Evolutionary conservation across 2,888 invertebrate species (phyloP).

Genomic region (Stomorhina lunata): DNA sequence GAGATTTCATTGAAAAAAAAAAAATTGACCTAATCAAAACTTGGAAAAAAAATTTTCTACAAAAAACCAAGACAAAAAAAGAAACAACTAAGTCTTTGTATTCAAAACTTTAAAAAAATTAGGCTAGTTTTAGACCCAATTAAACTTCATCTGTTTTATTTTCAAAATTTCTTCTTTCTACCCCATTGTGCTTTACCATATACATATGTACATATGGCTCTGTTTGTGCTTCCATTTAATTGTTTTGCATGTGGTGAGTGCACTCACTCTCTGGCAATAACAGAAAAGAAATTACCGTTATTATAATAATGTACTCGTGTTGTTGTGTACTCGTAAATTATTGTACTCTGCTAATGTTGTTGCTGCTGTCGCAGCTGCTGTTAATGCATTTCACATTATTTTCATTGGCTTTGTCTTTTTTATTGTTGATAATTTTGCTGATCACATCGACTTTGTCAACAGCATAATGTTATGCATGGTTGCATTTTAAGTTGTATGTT

Average conservation of each 20-base stretch:
- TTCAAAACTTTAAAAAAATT: too few relatives aligned
- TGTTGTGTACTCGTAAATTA: slow-evolving; percentile 2
- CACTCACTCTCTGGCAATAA: slow-evolving; percentile 28
- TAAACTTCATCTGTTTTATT: too few relatives aligned
- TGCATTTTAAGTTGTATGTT: slow-evolving; percentile 56
- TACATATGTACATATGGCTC: too few relatives aligned
- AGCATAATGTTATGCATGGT: slow-evolving; percentile 49
- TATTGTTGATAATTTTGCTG: slow-evolving; percentile 24
- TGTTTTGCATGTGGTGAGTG: slow-evolving; percentile 18
- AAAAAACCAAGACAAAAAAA: too few relatives aligned
- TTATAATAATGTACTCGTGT: slow-evolving; percentile 14
- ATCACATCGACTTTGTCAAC: slow-evolving; percentile 56
- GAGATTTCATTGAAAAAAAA: too few relatives aligned
- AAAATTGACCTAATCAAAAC: too few relatives aligned
- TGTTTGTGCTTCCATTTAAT: too few relatives aligned
- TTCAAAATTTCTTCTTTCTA: too few relatives aligned
- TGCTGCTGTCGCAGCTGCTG: slow-evolving; percentile 9
- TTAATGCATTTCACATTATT: background rate
- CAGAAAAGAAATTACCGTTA: slow-evolving; percentile 18
- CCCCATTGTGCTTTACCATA: too few relatives aligned
- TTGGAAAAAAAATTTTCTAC: too few relatives aligned
- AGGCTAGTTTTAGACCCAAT: too few relatives aligned
- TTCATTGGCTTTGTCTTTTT: background rate
- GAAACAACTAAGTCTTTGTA: too few relatives aligned
- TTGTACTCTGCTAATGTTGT: slow-evolving; percentile 15